Conservation (phyloP, 2,888 invertebrate genomes). For the Panorpa germanica region DNA sequence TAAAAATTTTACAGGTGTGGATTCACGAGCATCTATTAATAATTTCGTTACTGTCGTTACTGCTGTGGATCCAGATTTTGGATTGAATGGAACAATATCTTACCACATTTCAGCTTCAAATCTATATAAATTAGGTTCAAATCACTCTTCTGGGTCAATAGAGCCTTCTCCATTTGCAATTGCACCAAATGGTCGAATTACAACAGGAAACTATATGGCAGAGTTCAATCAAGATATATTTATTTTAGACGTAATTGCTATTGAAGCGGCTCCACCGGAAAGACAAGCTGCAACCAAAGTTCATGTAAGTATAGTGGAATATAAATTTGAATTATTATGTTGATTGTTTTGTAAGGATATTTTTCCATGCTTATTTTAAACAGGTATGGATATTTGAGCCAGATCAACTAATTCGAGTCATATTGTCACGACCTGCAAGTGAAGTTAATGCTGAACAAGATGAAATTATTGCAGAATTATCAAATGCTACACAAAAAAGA, state of each 20-base stretch:
- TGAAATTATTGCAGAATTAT: slow-evolving; percentile 51
- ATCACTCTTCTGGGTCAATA: slow-evolving; percentile 63
- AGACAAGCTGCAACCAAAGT: slow-evolving; percentile 57
- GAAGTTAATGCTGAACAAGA: slow-evolving; percentile 51
- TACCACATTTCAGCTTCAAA: slow-evolving; percentile 70
- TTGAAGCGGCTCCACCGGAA: slow-evolving; percentile 61
- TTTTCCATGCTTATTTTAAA: too few relatives aligned
- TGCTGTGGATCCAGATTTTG: slow-evolving; percentile 68
- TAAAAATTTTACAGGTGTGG: slow-evolving; percentile 35
- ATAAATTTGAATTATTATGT: too few relatives aligned
- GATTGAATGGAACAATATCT: slow-evolving; percentile 62
- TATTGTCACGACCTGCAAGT: slow-evolving; percentile 62
- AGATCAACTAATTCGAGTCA: slow-evolving; percentile 64
- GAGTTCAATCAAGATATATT: slow-evolving; percentile 82
- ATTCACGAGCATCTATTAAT: slow-evolving; percentile 57
- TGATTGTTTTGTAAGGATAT: not conserved
- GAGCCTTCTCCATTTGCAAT: slow-evolving; percentile 66
- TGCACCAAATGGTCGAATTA: slow-evolving; percentile 22
- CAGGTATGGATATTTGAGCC: slow-evolving; percentile 84
- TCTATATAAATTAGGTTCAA: slow-evolving; percentile 59
- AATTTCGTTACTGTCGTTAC: slow-evolving; percentile 54
- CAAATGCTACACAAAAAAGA: slow-evolving; percentile 54
- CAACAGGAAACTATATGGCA: slow-evolving; percentile 63
- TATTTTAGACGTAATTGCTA: slow-evolving; percentile 64
- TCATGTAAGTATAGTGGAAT: slow-evolving; percentile 38